Evolutionary conservation across 2,888 invertebrate genomes (phyloP).

Genomic region (Endomychus coccineus): DNA sequence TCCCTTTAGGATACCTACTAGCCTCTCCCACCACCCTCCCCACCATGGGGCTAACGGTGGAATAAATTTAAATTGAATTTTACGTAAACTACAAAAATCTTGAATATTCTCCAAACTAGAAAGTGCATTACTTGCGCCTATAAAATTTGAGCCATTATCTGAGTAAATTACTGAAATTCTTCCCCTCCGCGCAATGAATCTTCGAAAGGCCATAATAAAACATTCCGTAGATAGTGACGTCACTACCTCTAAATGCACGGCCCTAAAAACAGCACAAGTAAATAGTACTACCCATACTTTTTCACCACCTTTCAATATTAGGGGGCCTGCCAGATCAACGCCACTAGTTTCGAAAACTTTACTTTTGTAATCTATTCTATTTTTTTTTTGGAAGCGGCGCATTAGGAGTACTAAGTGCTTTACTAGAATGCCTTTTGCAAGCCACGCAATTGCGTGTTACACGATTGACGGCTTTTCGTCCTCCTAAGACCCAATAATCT

Average conservation of each 20-base stretch:
- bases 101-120: constrained; percentile 7
- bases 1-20: constrained; percentile 11
- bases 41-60: constrained; percentile 13
- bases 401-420: no score
- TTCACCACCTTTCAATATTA: constrained; percentile 24
- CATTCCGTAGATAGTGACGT: constrained; percentile 26
- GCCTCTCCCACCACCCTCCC: constrained; percentile 12
- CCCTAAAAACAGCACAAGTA: constrained; percentile 37
- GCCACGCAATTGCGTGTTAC: no score
- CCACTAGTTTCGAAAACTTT: constrained; percentile 30
- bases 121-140: constrained; percentile 21
- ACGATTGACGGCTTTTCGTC: no score
- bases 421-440: no score
- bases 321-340: constrained; percentile 36
- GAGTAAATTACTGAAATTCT: constrained; percentile 30
- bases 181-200: constrained; percentile 32
- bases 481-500: no score
- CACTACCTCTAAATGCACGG: constrained; percentile 37
- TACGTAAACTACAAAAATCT: constrained; percentile 5
- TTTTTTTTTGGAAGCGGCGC: no score
- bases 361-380: no score
- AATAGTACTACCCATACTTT: constrained; percentile 35
- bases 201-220: constrained; percentile 29
- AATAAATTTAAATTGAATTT: constrained; percentile 9
- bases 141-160: constrained; percentile 40